phyloP scores from a whole-genome alignment of 2,113 vertebrate species.

The Harpagus bidentatus region DNA sequence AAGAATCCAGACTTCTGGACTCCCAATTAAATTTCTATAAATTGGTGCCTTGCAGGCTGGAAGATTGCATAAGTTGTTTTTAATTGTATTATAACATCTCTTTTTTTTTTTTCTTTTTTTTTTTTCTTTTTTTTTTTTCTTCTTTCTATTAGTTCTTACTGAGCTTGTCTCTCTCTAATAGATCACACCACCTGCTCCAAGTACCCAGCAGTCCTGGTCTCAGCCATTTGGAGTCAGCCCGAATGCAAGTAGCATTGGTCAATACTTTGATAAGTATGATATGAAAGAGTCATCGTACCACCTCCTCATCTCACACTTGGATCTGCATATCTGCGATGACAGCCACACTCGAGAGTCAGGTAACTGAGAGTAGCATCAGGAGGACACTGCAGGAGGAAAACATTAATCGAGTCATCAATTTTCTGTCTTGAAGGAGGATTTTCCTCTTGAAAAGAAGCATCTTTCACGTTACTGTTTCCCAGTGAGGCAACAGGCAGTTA shows the following conservation, averaged over 20 bases:
- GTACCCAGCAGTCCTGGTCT: slow-evolving; percentile 82
- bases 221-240: slow-evolving; percentile 73
- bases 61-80: not conserved
- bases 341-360: slow-evolving; percentile 84
- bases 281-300: slow-evolving; percentile 98
- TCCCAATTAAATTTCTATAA: not conserved
- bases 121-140: too few species aligned
- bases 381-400: not conserved
- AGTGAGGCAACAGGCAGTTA: not conserved
- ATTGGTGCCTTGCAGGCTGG: not conserved
- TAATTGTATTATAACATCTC: not conserved
- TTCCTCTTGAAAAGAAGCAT: not conserved
- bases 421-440: not conserved
- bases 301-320: slow-evolving; percentile 93
- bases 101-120: accelerated
- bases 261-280: slow-evolving; percentile 92
- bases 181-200: slow-evolving; percentile 85
- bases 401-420: accelerated
- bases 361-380: slow-evolving; percentile 6
- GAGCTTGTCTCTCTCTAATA: slow-evolving; percentile 39
- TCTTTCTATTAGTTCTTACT: not conserved
- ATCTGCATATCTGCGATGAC: slow-evolving; percentile 95
- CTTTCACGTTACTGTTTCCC: not conserved
- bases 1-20: not conserved
- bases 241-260: slow-evolving; percentile 81